phyloP scores from a whole-genome alignment of 92 coral and sea anemone species.

The Epizoanthus stellaris region DNA sequence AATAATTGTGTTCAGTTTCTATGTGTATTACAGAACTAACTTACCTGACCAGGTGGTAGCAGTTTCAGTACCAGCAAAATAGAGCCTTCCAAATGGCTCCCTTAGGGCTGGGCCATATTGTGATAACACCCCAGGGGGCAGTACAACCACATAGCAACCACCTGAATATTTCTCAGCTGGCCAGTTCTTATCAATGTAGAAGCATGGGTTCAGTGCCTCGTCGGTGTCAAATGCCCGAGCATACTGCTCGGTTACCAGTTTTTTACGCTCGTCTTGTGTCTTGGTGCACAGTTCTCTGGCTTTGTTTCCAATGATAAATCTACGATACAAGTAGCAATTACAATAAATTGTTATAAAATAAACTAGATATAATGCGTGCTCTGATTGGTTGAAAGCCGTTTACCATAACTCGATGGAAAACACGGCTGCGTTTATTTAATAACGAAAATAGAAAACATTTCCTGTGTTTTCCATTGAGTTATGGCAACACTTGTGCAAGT shows the following conservation, averaged over 20 bases:
- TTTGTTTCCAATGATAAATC: constrained; percentile 87
- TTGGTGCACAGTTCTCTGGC: constrained; percentile 88
- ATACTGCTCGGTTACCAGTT: constrained; percentile 92
- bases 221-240: constrained; percentile 81
- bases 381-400: too few species aligned
- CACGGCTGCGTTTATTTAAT: too few species aligned
- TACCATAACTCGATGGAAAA: too few species aligned
- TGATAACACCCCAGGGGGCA: constrained; percentile 92
- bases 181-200: constrained; percentile 97
- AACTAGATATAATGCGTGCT: too few species aligned
- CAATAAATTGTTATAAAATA: too few species aligned
- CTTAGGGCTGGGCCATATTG: constrained; percentile 72
- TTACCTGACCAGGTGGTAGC: constrained; percentile 95
- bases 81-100: constrained; percentile 82
- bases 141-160: constrained; percentile 90
- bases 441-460: too few species aligned
- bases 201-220: constrained; percentile 89
- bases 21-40: not conserved
- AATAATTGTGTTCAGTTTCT: too few species aligned
- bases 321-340: not conserved
- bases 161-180: constrained; percentile 99
- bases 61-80: constrained; percentile 99
- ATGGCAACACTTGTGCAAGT: too few species aligned
- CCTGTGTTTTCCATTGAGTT: too few species aligned
- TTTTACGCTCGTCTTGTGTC: constrained; percentile 90